These are phyloP conservation scores for Amphimallon solstitiale DNA, from an alignment of 2,888 invertebrate species.

Conservation along the genomic window DNA sequence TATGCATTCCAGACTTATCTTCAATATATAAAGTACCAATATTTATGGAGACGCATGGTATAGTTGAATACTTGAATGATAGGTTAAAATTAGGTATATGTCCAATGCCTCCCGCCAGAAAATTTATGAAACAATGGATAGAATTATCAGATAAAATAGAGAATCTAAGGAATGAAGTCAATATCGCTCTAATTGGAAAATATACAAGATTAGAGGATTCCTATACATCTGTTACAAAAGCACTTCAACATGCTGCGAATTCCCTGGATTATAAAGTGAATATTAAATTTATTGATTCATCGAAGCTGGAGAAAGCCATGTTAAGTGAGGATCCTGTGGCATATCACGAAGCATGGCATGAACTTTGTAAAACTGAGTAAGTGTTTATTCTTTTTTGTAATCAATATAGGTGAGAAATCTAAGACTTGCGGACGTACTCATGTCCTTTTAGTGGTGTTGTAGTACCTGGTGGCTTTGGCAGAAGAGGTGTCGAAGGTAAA, in stretches of 20 bases:
- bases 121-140: constrained; percentile 89
- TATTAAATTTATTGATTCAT: constrained; percentile 91
- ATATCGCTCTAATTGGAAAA: constrained; percentile 93
- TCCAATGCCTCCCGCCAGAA: constrained; percentile 72
- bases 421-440: constrained; percentile 44
- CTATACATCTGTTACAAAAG: constrained; percentile 96
- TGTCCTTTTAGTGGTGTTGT: constrained; percentile 79
- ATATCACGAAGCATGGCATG: constrained; percentile 94
- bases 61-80: constrained; percentile 85
- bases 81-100: constrained; percentile 78
- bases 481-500: constrained; percentile 95
- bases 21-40: constrained; percentile 97
- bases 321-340: constrained; percentile 79
- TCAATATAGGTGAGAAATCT: neutral
- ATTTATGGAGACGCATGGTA: constrained; percentile 89
- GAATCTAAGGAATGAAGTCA: constrained; percentile 78
- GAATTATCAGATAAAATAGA: constrained; percentile 88
- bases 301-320: constrained; percentile 82
- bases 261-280: constrained; percentile 85
- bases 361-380: constrained; percentile 85
- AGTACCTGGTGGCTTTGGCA: constrained; percentile 98
- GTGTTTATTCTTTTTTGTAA: neutral
- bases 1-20: constrained; percentile 87
- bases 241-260: constrained; percentile 92
- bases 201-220: constrained; percentile 96